Conservation (phyloP, 2,797 vertebrate genomes). For the Mormyrus hasselquistii region DNA sequence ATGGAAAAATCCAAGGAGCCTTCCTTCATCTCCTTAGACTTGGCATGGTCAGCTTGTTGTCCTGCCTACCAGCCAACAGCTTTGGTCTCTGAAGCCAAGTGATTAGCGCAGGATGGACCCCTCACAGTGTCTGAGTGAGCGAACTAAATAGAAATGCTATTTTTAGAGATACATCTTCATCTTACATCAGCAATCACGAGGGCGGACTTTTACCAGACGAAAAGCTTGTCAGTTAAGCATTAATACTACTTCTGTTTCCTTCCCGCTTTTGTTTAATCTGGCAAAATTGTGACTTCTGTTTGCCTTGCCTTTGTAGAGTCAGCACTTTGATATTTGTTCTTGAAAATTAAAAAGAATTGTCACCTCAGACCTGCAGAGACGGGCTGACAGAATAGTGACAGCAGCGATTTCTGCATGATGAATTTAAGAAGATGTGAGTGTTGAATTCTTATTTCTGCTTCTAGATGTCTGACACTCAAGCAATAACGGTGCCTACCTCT, state of each 20-base stretch:
- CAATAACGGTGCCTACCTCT: neutral
- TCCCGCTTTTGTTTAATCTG: slow-evolving; percentile 16
- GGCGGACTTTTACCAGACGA: neutral
- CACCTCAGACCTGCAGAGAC: slow-evolving; percentile 28
- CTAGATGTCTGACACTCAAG: neutral
- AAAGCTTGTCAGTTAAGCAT: neutral
- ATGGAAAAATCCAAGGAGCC: neutral
- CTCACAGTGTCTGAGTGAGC: slow-evolving; percentile 22
- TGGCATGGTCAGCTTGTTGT: neutral
- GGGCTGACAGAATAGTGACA: neutral
- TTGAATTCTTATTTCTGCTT: neutral
- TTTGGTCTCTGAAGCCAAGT: neutral
- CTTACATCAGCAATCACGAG: slow-evolving; percentile 12
- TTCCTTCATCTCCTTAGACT: neutral
- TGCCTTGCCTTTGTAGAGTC: slow-evolving; percentile 13
- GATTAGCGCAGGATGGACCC: slow-evolving; percentile 9
- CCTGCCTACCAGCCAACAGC: neutral
- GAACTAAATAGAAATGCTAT: neutral
- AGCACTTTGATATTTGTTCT: slow-evolving; percentile 22
- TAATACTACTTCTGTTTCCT: neutral
- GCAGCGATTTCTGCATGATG: neutral
- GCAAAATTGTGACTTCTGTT: slow-evolving; percentile 29
- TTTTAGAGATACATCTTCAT: slow-evolving; percentile 18
- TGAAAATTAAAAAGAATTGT: neutral
- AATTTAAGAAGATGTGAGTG: neutral